Percentiles rank a stretch among this genome's conserved stretches.
Conservation (phyloP, 2,888 invertebrate genomes). For the Drosophila neonasuta region DNA sequence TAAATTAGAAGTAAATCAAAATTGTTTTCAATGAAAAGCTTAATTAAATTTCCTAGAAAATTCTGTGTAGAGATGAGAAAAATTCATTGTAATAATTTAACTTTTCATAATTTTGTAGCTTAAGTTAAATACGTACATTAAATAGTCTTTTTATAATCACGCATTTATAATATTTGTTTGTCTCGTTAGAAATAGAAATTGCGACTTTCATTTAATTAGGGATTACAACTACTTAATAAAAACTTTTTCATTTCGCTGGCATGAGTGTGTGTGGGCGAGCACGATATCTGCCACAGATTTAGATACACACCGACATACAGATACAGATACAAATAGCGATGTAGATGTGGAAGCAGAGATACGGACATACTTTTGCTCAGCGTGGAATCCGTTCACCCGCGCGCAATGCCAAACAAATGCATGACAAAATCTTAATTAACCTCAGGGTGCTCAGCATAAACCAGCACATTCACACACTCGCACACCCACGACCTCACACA, state of each 20-base stretch:
- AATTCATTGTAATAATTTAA: neutral
- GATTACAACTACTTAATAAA: slow-evolving; percentile 64
- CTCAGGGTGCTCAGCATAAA: slow-evolving; percentile 67
- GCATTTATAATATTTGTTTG: slow-evolving; percentile 27
- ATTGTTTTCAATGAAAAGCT: neutral
- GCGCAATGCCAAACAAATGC: slow-evolving; percentile 65
- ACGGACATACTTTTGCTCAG: slow-evolving; percentile 5
- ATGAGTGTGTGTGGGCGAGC: slow-evolving; percentile 20
- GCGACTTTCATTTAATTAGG: slow-evolving; percentile 67
- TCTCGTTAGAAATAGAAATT: slow-evolving; percentile 56
- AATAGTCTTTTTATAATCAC: slow-evolving; percentile 19
- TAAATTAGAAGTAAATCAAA: too few relatives aligned
- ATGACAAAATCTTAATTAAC: slow-evolving; percentile 76
- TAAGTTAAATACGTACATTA: neutral
- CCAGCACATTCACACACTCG: slow-evolving; percentile 41
- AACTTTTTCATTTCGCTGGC: slow-evolving; percentile 59
- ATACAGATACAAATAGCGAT: slow-evolving; percentile 3
- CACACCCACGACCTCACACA: slow-evolving; percentile 12
- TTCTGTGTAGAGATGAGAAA: neutral
- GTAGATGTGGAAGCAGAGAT: slow-evolving; percentile 14
- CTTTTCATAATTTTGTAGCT: neutral
- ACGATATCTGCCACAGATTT: slow-evolving; percentile 4
- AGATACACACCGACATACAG: neutral
- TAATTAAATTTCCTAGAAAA: neutral
- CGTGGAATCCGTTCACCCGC: slow-evolving; percentile 28